Evolutionary conservation across 37 sponge, comb jelly and placozoan species (phyloP).

Genomic region (Chondrilla cf. caribensis): DNA sequence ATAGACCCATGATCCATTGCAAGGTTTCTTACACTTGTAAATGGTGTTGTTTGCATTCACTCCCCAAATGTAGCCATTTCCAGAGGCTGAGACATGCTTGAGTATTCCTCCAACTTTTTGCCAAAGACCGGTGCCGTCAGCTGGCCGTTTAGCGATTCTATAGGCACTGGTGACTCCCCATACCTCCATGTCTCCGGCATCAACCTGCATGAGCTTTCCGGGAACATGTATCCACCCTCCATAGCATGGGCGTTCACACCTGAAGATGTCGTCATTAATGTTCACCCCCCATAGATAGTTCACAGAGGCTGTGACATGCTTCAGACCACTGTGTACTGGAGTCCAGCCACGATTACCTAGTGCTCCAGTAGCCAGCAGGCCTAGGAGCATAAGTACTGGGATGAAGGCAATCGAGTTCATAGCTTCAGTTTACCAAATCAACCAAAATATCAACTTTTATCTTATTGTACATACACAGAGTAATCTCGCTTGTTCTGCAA

Average conservation of each 20-base stretch:
- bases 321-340: background rate
- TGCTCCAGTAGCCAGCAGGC: too few species aligned
- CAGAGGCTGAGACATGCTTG: conserved; percentile 68
- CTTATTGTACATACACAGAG: too few species aligned
- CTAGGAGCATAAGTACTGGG: too few species aligned
- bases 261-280: conserved; percentile 12
- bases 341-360: background rate
- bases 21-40: conserved; percentile 75
- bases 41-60: conserved; percentile 29
- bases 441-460: too few species aligned
- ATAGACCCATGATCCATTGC: conserved; percentile 34
- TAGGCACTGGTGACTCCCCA: conserved; percentile 21
- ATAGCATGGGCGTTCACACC: conserved; percentile 7
- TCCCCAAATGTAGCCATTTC: conserved; percentile 76
- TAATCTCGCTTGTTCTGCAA: too few species aligned
- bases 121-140: background rate
- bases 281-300: conserved; percentile 29
- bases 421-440: too few species aligned
- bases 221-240: conserved; percentile 4
- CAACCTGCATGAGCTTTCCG: conserved; percentile 21
- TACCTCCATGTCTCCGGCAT: conserved; percentile 12
- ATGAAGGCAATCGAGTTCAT: too few species aligned
- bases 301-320: conserved; percentile 26
- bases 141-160: background rate
- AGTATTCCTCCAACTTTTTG: background rate